Percentiles rank a stretch among this genome's conserved stretches.
phyloP scores from a whole-genome alignment of 23 tunicate species.

The Aplidium turbinatum region DNA sequence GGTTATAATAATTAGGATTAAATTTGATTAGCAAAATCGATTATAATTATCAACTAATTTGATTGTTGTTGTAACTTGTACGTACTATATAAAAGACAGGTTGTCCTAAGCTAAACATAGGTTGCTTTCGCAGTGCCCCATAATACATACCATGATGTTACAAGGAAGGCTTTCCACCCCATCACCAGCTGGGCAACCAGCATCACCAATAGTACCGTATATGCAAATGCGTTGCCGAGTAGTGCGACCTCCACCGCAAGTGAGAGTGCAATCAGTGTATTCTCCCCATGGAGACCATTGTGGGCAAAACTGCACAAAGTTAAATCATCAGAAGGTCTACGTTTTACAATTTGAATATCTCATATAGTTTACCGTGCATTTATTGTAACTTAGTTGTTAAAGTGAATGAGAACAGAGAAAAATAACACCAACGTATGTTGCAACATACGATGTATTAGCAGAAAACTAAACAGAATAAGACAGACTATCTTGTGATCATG shows the following conservation, averaged over 20 bases:
- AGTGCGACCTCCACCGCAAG: constrained; percentile 50
- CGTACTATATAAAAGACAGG: too few species aligned
- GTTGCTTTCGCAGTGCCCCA: not conserved
- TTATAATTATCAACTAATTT: too few species aligned
- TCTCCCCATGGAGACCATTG: constrained; percentile 35
- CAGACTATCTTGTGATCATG: too few species aligned
- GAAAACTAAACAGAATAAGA: too few species aligned
- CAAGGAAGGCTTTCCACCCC: constrained; percentile 34
- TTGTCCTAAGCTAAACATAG: not conserved
- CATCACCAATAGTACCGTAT: constrained; percentile 45
- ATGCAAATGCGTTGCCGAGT: constrained; percentile 37
- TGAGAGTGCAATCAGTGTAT: constrained; percentile 24
- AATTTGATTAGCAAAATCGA: not conserved
- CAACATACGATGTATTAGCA: too few species aligned
- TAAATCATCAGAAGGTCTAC: too few species aligned
- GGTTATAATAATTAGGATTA: not conserved
- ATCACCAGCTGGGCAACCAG: constrained; percentile 57
- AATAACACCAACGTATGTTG: too few species aligned
- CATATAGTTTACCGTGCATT: too few species aligned
- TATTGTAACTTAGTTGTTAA: too few species aligned
- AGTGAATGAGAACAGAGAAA: too few species aligned
- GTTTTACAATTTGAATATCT: too few species aligned
- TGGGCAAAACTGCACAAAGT: constrained; percentile 26
- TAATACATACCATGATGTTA: constrained; percentile 52
- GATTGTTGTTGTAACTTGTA: too few species aligned